Evolutionary conservation across 2,113 vertebrate genomes (phyloP).

Genomic region (Corvus moneduloides): DNA sequence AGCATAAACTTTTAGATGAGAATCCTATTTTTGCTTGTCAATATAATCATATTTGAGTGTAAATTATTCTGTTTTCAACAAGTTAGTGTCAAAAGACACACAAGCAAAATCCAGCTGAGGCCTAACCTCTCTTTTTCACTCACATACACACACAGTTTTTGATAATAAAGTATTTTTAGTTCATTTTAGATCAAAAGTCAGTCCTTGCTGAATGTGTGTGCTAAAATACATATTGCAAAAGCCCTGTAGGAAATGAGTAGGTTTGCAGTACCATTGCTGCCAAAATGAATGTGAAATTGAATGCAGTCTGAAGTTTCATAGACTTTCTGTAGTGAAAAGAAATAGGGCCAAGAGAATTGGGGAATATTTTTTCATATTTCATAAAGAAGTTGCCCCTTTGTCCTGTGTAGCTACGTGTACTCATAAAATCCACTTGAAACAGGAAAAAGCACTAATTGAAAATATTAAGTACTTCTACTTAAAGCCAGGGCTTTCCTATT

Average conservation of each 20-base stretch:
- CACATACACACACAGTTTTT: background rate
- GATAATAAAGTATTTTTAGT: conserved; percentile 25
- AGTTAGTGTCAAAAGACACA: background rate
- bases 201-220: background rate
- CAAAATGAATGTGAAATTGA: conserved; percentile 42
- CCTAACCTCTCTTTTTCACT: background rate
- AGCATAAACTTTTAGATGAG: background rate
- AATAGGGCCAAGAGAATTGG: background rate
- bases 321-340: conserved; percentile 1
- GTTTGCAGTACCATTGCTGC: conserved; percentile 26
- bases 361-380: conserved; percentile 3
- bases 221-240: conserved; percentile 42
- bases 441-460: background rate
- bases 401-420: background rate
- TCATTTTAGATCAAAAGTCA: conserved; percentile 48
- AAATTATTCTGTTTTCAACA: background rate
- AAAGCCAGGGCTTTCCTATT: background rate
- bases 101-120: background rate
- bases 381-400: background rate
- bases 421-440: background rate
- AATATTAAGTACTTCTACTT: background rate
- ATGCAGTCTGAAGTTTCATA: background rate
- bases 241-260: conserved; percentile 29
- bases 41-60: background rate
- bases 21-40: background rate